Conservation (phyloP, 2,113 vertebrate genomes). For the Malurus cyaneus region DNA sequence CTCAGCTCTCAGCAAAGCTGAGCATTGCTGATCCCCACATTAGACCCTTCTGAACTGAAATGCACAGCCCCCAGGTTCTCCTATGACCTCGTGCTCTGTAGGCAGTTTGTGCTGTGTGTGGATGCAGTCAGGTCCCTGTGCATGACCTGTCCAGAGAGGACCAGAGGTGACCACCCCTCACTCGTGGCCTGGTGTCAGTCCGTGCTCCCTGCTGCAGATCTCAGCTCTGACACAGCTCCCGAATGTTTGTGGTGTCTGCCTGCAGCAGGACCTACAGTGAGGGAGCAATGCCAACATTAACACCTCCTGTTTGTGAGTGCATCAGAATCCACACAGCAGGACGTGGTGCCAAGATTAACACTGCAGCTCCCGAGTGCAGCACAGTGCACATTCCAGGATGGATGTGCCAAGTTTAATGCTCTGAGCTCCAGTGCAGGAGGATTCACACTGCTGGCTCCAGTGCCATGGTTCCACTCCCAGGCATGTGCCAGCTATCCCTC, state of each 20-base stretch:
- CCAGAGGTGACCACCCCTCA: not conserved
- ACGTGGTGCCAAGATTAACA: conserved; percentile 34
- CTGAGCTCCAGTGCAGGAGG: not conserved
- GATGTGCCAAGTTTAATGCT: not conserved
- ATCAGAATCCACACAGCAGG: not conserved
- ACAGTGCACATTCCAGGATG: not conserved
- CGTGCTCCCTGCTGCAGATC: not conserved
- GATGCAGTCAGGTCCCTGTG: not conserved
- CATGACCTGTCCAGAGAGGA: no score
- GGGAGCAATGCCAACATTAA: conserved; percentile 25
- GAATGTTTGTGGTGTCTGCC: not conserved
- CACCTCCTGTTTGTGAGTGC: not conserved
- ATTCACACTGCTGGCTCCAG: not conserved
- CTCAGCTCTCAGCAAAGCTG: not conserved
- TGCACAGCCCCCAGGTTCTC: not conserved
- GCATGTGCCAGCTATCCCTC: conserved; percentile 1
- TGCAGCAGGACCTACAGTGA: conserved; percentile 15
- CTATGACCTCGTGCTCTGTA: not conserved
- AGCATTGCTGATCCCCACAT: not conserved
- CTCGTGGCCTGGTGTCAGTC: not conserved
- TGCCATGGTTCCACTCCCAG: not conserved
- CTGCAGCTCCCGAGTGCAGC: conserved; percentile 9
- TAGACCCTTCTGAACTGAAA: not conserved
- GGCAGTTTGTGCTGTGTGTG: not conserved
- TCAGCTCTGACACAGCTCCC: not conserved